Conservation (phyloP, 2,113 vertebrate species). For the Actenoides hombroni region DNA sequence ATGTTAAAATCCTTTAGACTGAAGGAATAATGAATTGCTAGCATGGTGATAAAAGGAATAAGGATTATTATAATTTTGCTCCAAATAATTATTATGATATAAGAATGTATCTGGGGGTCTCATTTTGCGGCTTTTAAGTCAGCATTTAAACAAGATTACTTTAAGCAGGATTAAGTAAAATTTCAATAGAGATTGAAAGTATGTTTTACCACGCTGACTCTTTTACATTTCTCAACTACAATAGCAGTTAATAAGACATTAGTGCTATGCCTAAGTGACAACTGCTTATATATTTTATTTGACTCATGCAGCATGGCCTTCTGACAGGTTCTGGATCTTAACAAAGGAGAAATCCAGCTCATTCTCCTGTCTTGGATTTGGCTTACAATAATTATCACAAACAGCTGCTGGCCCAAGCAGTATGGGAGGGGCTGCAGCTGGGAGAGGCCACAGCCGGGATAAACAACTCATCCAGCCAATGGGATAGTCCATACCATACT, state of each 20-base stretch:
- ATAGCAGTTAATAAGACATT: background rate
- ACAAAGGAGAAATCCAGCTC: background rate
- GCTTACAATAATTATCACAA: no score
- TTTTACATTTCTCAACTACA: background rate
- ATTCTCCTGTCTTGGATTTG: background rate
- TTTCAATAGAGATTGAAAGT: background rate
- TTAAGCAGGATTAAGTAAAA: constrained; percentile 35
- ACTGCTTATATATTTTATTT: background rate
- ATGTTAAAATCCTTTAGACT: constrained; percentile 49
- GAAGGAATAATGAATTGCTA: constrained; percentile 41
- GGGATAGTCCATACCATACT: no score
- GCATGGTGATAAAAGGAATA: constrained; percentile 5
- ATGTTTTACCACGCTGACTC: background rate
- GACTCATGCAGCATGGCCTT: background rate
- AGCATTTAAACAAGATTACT: constrained; percentile 47
- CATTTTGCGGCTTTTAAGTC: constrained; percentile 54
- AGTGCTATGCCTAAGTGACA: background rate
- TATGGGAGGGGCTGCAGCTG: no score
- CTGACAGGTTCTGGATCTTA: background rate
- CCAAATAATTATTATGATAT: constrained; percentile 43
- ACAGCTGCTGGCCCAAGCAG: no score
- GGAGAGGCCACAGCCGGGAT: no score
- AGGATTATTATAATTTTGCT: constrained; percentile 53
- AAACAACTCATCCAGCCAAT: no score
- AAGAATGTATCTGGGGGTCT: constrained; percentile 35